A percentile compares a stretch with the other conserved stretches of the same genome.
Evolutionary conservation across 2,113 vertebrate genomes (phyloP).

Genomic region (Halcyon senegalensis): DNA sequence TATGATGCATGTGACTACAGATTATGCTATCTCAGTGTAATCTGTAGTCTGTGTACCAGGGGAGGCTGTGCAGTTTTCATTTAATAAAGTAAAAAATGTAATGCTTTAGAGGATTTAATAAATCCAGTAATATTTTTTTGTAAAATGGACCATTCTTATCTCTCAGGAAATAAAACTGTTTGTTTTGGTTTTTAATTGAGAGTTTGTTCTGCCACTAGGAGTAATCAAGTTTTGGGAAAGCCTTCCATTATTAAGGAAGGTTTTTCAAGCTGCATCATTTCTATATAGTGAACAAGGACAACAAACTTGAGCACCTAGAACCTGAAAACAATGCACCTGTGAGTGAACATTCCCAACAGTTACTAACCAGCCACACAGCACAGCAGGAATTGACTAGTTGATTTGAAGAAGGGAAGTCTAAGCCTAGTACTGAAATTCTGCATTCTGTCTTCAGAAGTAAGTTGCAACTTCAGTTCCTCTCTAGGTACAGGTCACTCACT

Average conservation of each 20-base stretch:
- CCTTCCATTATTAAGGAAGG: not conserved
- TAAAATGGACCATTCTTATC: not conserved
- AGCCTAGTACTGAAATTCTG: not conserved
- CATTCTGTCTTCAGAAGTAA: not conserved
- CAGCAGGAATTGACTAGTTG: not conserved
- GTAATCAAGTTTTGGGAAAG: not conserved
- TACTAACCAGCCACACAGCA: not conserved
- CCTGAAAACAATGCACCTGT: not conserved
- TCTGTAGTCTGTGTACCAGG: not conserved
- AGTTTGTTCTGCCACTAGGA: not conserved
- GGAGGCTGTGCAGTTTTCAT: not conserved
- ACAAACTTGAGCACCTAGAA: not conserved
- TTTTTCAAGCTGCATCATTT: not conserved
- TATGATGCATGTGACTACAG: fast-evolving
- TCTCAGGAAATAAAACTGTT: not conserved
- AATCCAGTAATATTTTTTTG: not conserved
- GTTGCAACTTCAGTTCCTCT: not conserved
- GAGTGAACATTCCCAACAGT: not conserved
- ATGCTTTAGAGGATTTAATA: not conserved
- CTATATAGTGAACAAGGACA: not conserved
- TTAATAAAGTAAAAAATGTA: not conserved
- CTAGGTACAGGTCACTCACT: not conserved
- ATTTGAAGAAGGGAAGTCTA: not conserved
- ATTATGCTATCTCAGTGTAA: not conserved
- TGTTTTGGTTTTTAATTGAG: no score